Evolutionary conservation across 2,113 vertebrate species (phyloP).

Genomic region (Zosterops lateralis): DNA sequence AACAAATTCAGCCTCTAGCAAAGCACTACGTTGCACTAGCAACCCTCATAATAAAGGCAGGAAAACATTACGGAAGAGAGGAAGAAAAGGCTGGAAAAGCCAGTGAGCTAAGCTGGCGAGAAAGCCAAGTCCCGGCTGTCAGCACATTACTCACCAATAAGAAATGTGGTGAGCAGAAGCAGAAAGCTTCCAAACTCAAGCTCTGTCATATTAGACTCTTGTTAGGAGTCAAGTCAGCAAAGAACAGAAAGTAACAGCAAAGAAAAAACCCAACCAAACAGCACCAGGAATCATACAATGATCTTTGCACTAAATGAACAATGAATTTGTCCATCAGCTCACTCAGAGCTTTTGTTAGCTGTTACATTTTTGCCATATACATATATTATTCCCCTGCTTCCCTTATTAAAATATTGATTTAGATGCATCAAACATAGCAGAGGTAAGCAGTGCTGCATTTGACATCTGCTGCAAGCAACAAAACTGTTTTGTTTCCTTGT

Average conservation of each 20-base stretch:
- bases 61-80: conserved; percentile 1
- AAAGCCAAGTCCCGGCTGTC: conserved; percentile 25
- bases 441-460: background rate
- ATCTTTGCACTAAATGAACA: background rate
- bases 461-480: background rate
- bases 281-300: background rate
- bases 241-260: conserved; percentile 53
- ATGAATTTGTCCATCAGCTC: background rate
- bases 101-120: background rate
- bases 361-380: accelerated
- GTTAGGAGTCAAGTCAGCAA: conserved; percentile 39
- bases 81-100: background rate
- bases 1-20: background rate
- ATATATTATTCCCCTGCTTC: background rate
- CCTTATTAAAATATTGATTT: background rate
- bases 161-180: conserved; percentile 54
- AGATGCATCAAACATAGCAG: background rate
- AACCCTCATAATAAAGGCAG: conserved; percentile 43
- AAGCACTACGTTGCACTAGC: conserved; percentile 4
- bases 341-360: background rate
- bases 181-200: conserved; percentile 40
- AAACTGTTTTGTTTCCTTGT: background rate
- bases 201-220: conserved; percentile 14
- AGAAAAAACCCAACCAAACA: background rate
- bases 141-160: conserved; percentile 69